Conservation (phyloP, 2,113 vertebrate species). For the Parus major region DNA sequence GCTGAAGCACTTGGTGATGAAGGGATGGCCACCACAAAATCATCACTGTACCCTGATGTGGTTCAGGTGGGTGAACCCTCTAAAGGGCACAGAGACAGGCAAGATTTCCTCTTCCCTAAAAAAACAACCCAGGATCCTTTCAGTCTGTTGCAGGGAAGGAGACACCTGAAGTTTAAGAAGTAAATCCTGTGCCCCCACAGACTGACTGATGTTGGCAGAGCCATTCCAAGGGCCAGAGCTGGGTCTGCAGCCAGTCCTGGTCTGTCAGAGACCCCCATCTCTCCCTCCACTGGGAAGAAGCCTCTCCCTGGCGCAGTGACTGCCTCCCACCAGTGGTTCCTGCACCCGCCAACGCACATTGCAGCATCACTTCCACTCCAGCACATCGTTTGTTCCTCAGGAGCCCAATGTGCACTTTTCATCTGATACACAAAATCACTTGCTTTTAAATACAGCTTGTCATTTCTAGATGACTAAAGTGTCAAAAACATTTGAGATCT, state of each 20-base stretch:
- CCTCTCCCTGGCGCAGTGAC: not conserved
- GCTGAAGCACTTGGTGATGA: not conserved
- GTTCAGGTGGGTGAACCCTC: not conserved
- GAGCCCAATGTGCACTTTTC: not conserved
- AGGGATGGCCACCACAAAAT: not conserved
- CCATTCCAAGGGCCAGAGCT: accelerated
- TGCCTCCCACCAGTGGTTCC: not conserved
- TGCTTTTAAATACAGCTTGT: slow-evolving; percentile 52
- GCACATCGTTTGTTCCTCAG: not conserved
- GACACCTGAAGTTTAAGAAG: not conserved
- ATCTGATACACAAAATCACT: slow-evolving; percentile 26
- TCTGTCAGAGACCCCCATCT: not conserved
- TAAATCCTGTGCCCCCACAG: not conserved
- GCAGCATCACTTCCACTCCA: slow-evolving; percentile 10
- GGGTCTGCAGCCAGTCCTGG: not conserved
- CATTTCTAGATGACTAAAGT: slow-evolving; percentile 12
- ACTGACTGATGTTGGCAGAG: not conserved
- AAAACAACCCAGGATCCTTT: not conserved
- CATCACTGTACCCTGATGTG: not conserved
- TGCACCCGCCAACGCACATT: accelerated
- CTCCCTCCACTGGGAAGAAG: not conserved
- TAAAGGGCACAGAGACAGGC: not conserved
- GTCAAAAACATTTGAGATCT: slow-evolving; percentile 38
- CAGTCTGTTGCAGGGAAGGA: not conserved
- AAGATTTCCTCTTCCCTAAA: not conserved